A percentile compares a stretch with the other conserved stretches of the same genome.
These are phyloP conservation scores for Podarcis muralis DNA, from an alignment of 2,113 vertebrate genomes.

Conservation along the genomic window DNA sequence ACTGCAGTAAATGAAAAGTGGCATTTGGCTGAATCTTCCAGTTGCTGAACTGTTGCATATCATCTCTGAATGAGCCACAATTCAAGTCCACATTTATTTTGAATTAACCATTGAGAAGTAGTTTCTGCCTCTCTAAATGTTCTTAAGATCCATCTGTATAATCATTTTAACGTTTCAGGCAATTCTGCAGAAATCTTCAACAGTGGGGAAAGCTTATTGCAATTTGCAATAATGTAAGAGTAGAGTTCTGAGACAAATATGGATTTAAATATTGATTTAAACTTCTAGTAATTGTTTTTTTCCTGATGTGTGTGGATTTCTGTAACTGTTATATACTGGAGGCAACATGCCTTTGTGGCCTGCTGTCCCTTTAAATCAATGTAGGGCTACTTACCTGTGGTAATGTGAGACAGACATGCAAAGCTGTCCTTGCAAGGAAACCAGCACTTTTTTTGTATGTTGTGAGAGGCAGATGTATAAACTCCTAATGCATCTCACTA, in stretches of 20 bases:
- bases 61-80: background rate
- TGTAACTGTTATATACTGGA: background rate
- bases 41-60: fast-evolving
- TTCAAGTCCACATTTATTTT: background rate
- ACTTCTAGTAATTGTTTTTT: background rate
- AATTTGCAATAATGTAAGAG: background rate
- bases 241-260: background rate
- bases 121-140: background rate
- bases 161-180: background rate
- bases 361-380: background rate
- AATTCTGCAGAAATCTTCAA: background rate
- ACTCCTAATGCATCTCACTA: no score
- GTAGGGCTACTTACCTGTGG: background rate
- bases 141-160: background rate
- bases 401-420: background rate
- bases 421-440: background rate
- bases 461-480: no score
- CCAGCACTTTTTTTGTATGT: background rate
- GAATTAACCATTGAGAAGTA: background rate
- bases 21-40: background rate
- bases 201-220: background rate
- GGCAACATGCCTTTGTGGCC: background rate
- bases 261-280: background rate
- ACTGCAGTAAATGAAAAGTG: background rate
- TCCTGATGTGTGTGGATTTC: background rate